Conservation (phyloP, 2,888 invertebrate genomes). For the Orchesellides sinensis region DNA sequence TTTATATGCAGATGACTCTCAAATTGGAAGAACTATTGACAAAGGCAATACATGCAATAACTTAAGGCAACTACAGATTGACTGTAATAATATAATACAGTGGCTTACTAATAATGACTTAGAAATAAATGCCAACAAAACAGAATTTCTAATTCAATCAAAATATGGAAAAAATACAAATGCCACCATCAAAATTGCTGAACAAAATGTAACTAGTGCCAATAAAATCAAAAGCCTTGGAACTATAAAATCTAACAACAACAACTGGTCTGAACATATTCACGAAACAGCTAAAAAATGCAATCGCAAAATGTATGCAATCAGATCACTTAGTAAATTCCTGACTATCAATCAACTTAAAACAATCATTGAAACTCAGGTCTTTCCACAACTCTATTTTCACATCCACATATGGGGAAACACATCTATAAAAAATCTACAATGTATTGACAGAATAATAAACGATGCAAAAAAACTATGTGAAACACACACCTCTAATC, state of each 20-base stretch:
- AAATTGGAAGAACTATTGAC: background rate
- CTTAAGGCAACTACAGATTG: background rate
- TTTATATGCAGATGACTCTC: conserved; percentile 33
- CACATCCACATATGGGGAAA: background rate
- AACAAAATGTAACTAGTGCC: background rate
- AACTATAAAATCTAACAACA: background rate
- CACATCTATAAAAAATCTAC: too few relatives aligned
- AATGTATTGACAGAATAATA: too few relatives aligned
- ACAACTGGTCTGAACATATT: background rate
- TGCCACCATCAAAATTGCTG: too few relatives aligned
- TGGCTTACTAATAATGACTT: conserved; percentile 38
- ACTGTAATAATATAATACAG: background rate
- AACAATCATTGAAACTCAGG: background rate
- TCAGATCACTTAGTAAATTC: background rate
- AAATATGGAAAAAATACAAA: background rate
- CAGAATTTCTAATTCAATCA: background rate
- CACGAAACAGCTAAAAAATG: background rate
- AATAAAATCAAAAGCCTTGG: background rate
- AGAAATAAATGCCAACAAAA: background rate
- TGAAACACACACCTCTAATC: too few relatives aligned
- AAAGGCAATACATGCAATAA: background rate
- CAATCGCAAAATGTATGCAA: background rate
- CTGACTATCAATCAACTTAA: background rate
- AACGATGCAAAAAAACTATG: too few relatives aligned
- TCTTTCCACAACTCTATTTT: background rate